A percentile compares a stretch with the other conserved stretches of the same genome.
These are phyloP conservation scores for Cerceris ruficornis DNA, from an alignment of 2,888 invertebrate species.

Conservation along the genomic window DNA sequence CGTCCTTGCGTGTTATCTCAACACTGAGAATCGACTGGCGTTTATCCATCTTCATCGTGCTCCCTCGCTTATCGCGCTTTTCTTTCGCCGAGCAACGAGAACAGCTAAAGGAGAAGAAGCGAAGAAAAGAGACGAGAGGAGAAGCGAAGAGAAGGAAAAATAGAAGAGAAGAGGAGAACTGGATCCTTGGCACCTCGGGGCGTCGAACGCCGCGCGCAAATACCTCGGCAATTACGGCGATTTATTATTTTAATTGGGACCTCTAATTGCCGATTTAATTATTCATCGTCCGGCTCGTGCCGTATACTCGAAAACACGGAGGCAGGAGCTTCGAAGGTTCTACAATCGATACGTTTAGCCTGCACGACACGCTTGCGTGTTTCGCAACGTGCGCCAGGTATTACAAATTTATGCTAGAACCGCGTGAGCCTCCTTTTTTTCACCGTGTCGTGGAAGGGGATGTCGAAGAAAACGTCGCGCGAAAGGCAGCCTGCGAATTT, in stretches of 20 bases:
- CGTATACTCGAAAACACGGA: constrained; percentile 21
- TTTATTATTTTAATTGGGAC: constrained; percentile 61
- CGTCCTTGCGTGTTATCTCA: too few species aligned
- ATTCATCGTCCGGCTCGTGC: constrained; percentile 32
- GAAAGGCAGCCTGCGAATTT: too few species aligned
- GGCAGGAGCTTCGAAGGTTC: background rate
- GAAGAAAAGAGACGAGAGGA: too few species aligned
- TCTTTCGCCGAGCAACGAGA: too few species aligned
- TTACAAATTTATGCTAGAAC: too few species aligned
- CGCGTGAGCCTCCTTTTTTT: too few species aligned
- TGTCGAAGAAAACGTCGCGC: too few species aligned
- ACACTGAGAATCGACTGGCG: too few species aligned
- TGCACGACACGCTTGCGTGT: background rate
- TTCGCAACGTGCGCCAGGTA: background rate
- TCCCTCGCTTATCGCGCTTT: too few species aligned
- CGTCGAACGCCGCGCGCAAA: background rate
- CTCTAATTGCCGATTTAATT: constrained; percentile 57
- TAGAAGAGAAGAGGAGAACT: background rate
- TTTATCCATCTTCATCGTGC: too few species aligned
- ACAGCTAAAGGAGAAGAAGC: too few species aligned
- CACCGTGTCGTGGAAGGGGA: too few species aligned
- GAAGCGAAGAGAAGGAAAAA: background rate
- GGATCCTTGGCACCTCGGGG: background rate
- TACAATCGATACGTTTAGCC: background rate
- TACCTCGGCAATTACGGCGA: constrained; percentile 39